Percentiles rank a stretch among this genome's conserved stretches.
Conservation (phyloP, 1,140 invertebrate species). For the Fopius arisanus region DNA sequence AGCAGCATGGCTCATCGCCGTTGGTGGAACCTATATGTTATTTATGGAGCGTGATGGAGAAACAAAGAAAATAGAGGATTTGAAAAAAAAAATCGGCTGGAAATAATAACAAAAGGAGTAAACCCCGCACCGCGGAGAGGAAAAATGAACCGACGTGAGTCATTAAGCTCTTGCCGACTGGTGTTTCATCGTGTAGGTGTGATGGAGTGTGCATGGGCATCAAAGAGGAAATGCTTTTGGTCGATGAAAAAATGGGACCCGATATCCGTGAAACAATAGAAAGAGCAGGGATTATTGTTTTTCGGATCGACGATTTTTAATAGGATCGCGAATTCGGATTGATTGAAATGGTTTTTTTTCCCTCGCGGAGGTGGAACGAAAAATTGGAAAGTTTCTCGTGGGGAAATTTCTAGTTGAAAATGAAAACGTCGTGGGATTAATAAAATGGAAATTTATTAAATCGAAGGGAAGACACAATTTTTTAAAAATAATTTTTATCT, state of each 20-base stretch:
- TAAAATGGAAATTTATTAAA: too few relatives aligned
- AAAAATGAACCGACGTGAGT: neutral
- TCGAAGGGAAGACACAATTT: neutral
- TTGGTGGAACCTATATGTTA: constrained; percentile 15
- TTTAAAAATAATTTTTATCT: too few relatives aligned
- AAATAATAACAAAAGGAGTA: neutral
- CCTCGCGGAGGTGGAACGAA: too few relatives aligned
- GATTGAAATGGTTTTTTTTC: neutral
- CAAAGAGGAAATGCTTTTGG: constrained; percentile 6
- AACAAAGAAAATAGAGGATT: constrained; percentile 12
- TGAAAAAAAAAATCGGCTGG: neutral
- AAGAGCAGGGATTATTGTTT: neutral
- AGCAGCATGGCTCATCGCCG: constrained; percentile 20
- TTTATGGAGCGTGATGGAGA: constrained; percentile 16
- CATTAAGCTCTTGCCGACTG: neutral
- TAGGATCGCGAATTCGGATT: neutral
- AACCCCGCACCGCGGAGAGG: neutral
- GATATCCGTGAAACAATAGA: neutral
- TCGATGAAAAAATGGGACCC: neutral
- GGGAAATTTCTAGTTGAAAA: too few relatives aligned
- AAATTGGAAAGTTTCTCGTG: too few relatives aligned
- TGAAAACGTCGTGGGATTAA: too few relatives aligned
- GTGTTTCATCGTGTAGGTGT: neutral
- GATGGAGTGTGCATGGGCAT: neutral
- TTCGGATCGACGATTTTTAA: neutral